Evolutionary conservation across 2,888 invertebrate genomes (phyloP).

Genomic region (Cinara cedri): DNA sequence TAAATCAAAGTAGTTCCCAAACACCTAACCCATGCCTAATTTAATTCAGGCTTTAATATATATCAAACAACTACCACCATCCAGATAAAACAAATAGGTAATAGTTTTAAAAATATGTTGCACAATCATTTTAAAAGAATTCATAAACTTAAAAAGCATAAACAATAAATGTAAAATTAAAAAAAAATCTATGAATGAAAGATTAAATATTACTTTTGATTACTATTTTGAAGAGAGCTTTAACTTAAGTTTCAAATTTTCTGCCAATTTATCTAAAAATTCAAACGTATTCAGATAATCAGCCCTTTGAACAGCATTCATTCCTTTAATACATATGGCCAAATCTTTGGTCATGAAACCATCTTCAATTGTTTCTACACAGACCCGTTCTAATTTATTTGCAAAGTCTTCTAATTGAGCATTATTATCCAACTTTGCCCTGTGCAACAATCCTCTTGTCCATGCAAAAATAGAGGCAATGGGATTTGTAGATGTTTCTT

Average conservation of each 20-base stretch:
- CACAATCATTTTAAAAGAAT: slow-evolving; percentile 4
- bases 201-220: slow-evolving; percentile 3
- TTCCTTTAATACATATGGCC: slow-evolving; percentile 96
- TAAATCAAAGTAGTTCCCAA: slow-evolving; percentile 17
- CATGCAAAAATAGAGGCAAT: slow-evolving; percentile 99
- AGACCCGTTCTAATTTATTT: slow-evolving; percentile 85
- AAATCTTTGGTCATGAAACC: slow-evolving; percentile 98
- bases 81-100: background rate
- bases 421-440: slow-evolving; percentile 93
- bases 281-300: slow-evolving; percentile 98
- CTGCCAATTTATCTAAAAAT: slow-evolving; percentile 93
- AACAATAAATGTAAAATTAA: too few relatives aligned
- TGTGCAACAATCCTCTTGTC: slow-evolving; percentile 91
- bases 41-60: background rate
- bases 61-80: slow-evolving; percentile 30
- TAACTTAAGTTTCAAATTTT: slow-evolving; percentile 77
- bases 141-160: background rate
- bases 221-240: slow-evolving; percentile 46
- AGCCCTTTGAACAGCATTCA: slow-evolving; percentile 72
- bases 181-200: background rate
- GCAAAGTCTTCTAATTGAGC: slow-evolving; percentile 77
- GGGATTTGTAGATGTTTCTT: slow-evolving; percentile 98
- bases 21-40: slow-evolving; percentile 26
- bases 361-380: slow-evolving; percentile 91
- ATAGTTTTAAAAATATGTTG: background rate